Base-by-base conservation (phyloP, 2,113 vertebrate genomes). In the Platysteira castanea region DNA sequence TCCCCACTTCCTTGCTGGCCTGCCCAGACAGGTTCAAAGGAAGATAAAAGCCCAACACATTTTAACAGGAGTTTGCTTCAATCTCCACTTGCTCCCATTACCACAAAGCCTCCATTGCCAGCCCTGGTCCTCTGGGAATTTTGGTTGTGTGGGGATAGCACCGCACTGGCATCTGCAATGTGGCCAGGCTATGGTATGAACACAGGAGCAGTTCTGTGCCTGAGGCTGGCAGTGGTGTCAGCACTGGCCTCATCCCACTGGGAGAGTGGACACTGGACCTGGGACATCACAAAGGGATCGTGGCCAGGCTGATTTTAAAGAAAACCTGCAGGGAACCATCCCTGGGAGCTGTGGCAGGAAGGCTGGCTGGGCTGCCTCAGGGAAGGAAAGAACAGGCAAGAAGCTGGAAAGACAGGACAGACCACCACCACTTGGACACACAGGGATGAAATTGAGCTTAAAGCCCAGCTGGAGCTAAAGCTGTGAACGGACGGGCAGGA, bases 141-240 rank as follows among this genome's bases (percentile, higher is more conserved):
- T n/a, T 23, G 80, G 17, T 52, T 8, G 12, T 4, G 28, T 1
- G 2, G 18, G 24, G n/a, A 4, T 14, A 23, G 67, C 68, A 68
- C 20, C 0, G 0, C 0, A 1, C 11, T 5, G 3, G 52, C 75
- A n/a, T 1, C 77, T 54, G 7, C 0, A 0, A 4, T 13, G 24
- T 15, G 16, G 33, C 67, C 35, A 6, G 49, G 44, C 4, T 26
- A 39, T 8, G 49, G 6, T 26, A 65, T 0, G 26, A 56, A 9
- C 33, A 35, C 0, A 0, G 65, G 64, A 39, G 59, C 54, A 52
- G 69, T 50, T 44, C 46, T 33, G 77, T 3, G 8, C 42, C 30
- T 15, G 3, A 22, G 33, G 57, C 44, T 52, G 61, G 41, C 46
- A 42, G 41, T 0, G 14, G 11, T n/a, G n/a, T 15, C 89, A 64